phyloP scores from a whole-genome alignment of 2,888 invertebrate species.

The Alloplasta piceator region DNA sequence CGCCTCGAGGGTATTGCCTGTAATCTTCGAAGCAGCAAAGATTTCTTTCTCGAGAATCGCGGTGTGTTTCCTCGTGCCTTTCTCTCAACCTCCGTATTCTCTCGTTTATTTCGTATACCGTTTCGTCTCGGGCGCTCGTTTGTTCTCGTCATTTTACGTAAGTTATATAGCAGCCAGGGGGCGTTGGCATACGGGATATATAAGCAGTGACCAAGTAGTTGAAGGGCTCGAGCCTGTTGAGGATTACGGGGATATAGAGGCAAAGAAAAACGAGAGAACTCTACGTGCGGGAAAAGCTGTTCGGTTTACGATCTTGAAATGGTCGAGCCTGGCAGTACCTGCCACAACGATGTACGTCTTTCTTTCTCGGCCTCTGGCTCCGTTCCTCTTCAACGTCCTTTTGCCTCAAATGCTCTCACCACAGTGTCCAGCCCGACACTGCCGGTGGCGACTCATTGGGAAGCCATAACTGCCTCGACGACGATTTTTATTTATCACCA shows the following conservation, averaged over 20 bases:
- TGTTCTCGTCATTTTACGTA: conserved; percentile 53
- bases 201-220: conserved; percentile 32
- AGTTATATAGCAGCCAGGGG: conserved; percentile 32
- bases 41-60: conserved; percentile 21
- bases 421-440: conserved; percentile 34
- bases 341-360: conserved; percentile 7
- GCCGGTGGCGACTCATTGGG: conserved; percentile 68
- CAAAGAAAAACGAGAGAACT: conserved; percentile 39
- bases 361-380: not conserved
- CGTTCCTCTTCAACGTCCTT: not conserved
- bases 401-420: not conserved
- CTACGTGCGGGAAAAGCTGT: conserved; percentile 47
- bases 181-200: conserved; percentile 27
- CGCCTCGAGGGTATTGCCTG: conserved; percentile 16
- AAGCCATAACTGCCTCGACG: conserved; percentile 65
- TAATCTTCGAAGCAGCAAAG: conserved; percentile 33
- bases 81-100: conserved; percentile 1
- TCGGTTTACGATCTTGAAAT: conserved; percentile 62
- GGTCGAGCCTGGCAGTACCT: conserved; percentile 30
- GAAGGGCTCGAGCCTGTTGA: conserved; percentile 44
- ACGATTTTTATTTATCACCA: conserved; percentile 55
- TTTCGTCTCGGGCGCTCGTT: conserved; percentile 41
- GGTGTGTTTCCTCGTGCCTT: conserved; percentile 7
- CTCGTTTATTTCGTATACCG: conserved; percentile 33
- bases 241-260: conserved; percentile 19